These are phyloP conservation scores for Cyclophora albipunctata DNA, from an alignment of 2,888 invertebrate genomes.

Conservation along the genomic window DNA sequence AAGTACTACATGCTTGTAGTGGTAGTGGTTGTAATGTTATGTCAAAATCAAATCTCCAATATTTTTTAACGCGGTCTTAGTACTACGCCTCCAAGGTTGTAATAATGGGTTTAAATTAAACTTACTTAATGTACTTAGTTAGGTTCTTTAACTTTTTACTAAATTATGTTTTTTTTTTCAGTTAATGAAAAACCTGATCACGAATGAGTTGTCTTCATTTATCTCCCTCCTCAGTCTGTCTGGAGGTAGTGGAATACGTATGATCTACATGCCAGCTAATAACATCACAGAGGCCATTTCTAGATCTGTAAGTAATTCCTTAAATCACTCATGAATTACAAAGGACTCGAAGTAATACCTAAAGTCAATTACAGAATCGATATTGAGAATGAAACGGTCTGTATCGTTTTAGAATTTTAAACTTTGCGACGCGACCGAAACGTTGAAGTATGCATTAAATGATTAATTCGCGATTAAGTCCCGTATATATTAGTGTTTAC, in stretches of 20 bases:
- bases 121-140: too few species aligned
- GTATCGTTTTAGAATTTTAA: background rate
- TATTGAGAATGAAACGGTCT: background rate
- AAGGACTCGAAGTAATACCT: too few species aligned
- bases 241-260: slow-evolving; percentile 17
- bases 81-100: too few species aligned
- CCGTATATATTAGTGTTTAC: too few species aligned
- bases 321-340: background rate
- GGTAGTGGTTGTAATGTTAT: background rate
- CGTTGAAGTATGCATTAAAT: background rate
- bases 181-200: slow-evolving; percentile 33
- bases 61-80: background rate
- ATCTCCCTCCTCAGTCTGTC: background rate
- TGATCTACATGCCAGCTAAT: slow-evolving; percentile 41
- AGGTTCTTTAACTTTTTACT: too few species aligned
- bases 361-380: too few species aligned
- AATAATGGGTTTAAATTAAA: too few species aligned
- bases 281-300: slow-evolving; percentile 42
- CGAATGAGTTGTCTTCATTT: slow-evolving; percentile 18
- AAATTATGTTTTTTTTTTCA: slow-evolving; percentile 20
- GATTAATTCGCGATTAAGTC: background rate
- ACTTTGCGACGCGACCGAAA: background rate
- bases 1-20: background rate
- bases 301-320: slow-evolving; percentile 30
- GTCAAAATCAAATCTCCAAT: background rate